Evolutionary conservation across 2,888 invertebrate species (phyloP), one percentile per base, ranked within the genome.

Genomic region (Ypsolopha scabrella): DNA sequence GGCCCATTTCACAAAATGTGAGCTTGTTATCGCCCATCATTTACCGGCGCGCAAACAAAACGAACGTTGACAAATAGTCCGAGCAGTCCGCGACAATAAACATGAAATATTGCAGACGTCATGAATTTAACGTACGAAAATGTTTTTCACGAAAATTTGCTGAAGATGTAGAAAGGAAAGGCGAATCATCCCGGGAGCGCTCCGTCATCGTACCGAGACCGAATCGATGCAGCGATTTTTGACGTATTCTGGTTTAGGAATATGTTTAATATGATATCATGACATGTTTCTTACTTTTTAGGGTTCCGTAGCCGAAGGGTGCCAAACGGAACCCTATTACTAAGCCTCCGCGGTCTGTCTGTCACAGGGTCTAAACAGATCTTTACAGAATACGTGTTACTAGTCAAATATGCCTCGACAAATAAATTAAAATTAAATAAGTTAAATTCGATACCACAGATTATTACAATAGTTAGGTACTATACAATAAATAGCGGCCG

Each of bases 21-120:
- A 10, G 6, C 39, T 39, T 11, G 39, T 39, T 39, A 39, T 39
- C 10, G 39, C 10, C 10, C 39, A 11, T 24, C 24, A 24, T 24
- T 24, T 24, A 39, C 46, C 46, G 35, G 46, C 46, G 46, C 46
- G 34, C 34, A 35, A 33, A 46, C 46, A 46, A 46, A 33, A 46
- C 11, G 46, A 33, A 24, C 33, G 38, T n/a, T 51, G 51, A 48
- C 11, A 36, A 43, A 48, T 36, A 37, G 43, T 38, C 44, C 44
- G 38, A 46, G 11, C 34, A 35, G 9, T 36, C 38, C 38, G 44
- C 49, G 44, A 52, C 52, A 52, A 52, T 49, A 49, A 52, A 49
- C 45, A 38, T 52, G 52, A 52, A 52, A 52, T 52, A 52, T 49
- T 33, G 49, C 48, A 11, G 10, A 33, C 48, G 47, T 41, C 41